Evolutionary conservation across 2,113 vertebrate species (phyloP), one percentile per base, ranked within the genome.

Genomic region (Phylloscopus trochiloides): DNA sequence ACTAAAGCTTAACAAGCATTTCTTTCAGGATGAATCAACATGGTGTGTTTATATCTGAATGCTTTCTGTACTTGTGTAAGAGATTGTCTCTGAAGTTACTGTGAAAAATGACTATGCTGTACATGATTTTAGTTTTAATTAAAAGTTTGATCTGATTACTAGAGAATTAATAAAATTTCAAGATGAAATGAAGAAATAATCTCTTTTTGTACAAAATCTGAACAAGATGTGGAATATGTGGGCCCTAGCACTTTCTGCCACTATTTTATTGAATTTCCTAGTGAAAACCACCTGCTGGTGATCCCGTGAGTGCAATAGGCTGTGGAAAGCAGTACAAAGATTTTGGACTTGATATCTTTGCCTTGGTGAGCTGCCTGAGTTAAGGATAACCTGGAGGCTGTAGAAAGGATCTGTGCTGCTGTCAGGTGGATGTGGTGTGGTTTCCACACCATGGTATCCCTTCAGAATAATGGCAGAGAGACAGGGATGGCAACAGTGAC

Each of bases 251-350:
- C 16, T 71, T 75, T 31, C 22, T 63, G 40, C 42, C n/a, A 21
- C 7, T 52, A 2, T n/a, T 25, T 14, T 42, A 14, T 54, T 58
- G 24, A 57, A 28, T 58, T 22, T 62, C 26, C 12, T 57, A 5
- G 26, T 66, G 25, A 50, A 92, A 87, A 66, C 14, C n/a, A 29
- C 21, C 32, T 72, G 29, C 43, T 74, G 38, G 4, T 45, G 32
- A 59, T 40, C 25, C 36, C 3, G 0, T 13, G 47, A 10, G 29
- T n/a, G 9, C 6, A 40, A n/a, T 5, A 42, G 47, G 5, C 34
- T 65, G 22, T 32, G 31, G 36, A 38, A 52, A 55, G 40, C 8
- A 14, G 32, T 7, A 29, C 29, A 38, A 32, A n/a, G 59, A 21
- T 19, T 42, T 73, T 22, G 16, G 32, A 42, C 36, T n/a, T 45